Conservation (phyloP, 1,140 invertebrate species). For the Orchestia grillus region DNA sequence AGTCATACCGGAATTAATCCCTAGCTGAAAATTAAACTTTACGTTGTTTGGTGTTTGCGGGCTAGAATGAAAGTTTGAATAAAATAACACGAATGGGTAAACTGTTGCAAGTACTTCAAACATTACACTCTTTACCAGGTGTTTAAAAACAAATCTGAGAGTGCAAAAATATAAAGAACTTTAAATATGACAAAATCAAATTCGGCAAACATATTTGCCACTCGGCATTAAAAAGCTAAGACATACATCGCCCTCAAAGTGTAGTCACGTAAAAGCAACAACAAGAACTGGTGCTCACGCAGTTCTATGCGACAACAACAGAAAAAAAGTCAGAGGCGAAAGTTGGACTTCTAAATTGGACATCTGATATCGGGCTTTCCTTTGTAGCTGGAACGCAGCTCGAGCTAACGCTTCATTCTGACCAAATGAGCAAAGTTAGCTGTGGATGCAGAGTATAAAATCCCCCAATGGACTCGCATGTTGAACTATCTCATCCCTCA, state of each 20-base stretch:
- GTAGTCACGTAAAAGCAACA: neutral
- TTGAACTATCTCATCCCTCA: neutral
- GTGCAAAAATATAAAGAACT: too few species aligned
- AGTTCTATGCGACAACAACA: neutral
- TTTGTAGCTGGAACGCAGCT: neutral
- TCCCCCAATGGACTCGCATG: neutral
- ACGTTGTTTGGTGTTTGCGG: too few species aligned
- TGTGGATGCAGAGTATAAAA: neutral
- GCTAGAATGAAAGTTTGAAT: too few species aligned
- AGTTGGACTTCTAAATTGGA: neutral
- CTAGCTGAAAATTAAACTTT: too few species aligned
- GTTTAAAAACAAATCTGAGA: too few species aligned
- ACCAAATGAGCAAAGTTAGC: neutral
- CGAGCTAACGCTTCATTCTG: neutral
- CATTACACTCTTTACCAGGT: too few species aligned
- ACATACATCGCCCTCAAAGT: neutral
- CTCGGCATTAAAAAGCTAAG: too few species aligned
- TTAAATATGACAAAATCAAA: too few species aligned
- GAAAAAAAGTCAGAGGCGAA: neutral
- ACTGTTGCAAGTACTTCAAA: too few species aligned
- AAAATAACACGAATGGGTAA: too few species aligned
- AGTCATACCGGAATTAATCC: too few species aligned
- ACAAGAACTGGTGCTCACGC: neutral
- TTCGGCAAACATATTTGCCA: too few species aligned
- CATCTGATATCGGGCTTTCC: neutral